A percentile compares a stretch with the other conserved stretches of the same genome.
phyloP scores from a whole-genome alignment of 2,797 vertebrate genomes.

The Tauraco hartlaubi region DNA sequence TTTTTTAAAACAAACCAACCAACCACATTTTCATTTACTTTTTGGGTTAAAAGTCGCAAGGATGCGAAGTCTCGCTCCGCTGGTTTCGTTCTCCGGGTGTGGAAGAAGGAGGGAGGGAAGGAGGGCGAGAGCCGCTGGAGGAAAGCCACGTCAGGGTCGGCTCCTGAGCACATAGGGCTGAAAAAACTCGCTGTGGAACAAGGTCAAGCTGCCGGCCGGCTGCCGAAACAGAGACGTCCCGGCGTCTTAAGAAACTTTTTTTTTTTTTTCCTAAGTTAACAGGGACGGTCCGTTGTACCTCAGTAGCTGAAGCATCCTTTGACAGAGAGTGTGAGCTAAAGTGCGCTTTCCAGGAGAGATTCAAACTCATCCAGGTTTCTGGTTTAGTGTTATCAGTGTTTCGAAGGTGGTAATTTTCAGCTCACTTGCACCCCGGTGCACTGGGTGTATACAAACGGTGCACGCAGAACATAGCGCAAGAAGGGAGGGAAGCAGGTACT shows the following conservation, averaged over 20 bases:
- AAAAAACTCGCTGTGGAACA: too few relatives aligned
- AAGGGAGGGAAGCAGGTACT: not conserved
- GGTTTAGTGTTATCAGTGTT: rapidly evolving
- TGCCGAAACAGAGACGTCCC: not conserved
- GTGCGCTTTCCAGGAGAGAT: not conserved
- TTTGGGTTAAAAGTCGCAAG: not conserved
- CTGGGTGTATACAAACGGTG: rapidly evolving
- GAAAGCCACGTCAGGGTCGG: rapidly evolving
- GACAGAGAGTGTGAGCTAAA: not conserved
- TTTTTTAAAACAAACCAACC: too few relatives aligned
- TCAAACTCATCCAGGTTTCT: not conserved
- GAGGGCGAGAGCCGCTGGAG: too few relatives aligned
- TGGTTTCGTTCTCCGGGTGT: not conserved
- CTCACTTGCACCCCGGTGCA: rapidly evolving
- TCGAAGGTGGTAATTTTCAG: not conserved
- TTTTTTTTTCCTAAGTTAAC: rapidly evolving
- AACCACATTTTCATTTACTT: rapidly evolving
- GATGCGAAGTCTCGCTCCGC: not conserved
- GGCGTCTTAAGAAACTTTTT: too few relatives aligned
- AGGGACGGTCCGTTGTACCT: rapidly evolving
- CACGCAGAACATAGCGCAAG: not conserved
- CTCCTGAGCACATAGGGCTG: not conserved
- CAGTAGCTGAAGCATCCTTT: rapidly evolving
- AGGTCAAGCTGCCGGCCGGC: not conserved
- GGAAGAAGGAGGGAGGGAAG: too few relatives aligned